A percentile compares a stretch with the other conserved stretches of the same genome.
Evolutionary conservation across 2,888 invertebrate species (phyloP).

Genomic region (Drosophila fungiperda): DNA sequence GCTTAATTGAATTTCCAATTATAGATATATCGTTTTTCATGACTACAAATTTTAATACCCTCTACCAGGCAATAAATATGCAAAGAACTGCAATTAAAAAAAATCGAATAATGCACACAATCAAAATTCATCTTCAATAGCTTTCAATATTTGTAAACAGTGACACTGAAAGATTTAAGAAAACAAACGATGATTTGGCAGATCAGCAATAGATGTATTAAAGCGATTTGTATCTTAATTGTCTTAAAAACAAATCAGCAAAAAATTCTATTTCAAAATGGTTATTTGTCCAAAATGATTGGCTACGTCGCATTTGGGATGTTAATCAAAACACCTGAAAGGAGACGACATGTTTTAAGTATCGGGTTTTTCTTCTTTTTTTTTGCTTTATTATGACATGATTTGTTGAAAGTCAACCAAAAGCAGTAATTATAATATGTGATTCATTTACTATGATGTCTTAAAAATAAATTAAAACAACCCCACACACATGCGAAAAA

Average conservation of each 20-base stretch:
- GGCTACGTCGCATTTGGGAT: background rate
- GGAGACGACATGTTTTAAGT: background rate
- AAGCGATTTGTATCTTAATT: slow-evolving; percentile 32
- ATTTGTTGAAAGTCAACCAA: slow-evolving; percentile 1
- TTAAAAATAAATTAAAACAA: background rate
- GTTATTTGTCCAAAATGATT: slow-evolving; percentile 1
- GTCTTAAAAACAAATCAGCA: background rate
- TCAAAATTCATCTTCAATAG: background rate
- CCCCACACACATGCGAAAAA: background rate
- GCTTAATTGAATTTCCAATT: background rate
- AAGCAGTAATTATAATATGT: slow-evolving; percentile 8
- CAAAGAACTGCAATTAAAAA: background rate
- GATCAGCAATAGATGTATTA: slow-evolving; percentile 10
- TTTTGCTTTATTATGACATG: background rate
- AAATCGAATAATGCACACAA: background rate
- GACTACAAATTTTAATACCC: background rate
- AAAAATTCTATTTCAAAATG: slow-evolving; percentile 10
- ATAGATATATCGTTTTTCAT: background rate
- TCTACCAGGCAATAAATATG: background rate
- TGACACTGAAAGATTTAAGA: slow-evolving; percentile 43
- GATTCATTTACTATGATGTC: slow-evolving; percentile 5
- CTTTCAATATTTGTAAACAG: slow-evolving; percentile 8
- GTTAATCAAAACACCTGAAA: slow-evolving; percentile 19
- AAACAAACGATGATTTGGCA: slow-evolving; percentile 41
- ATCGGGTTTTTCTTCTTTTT: background rate